These are phyloP conservation scores for Xenentodon cancila DNA, from an alignment of 2,797 vertebrate species.

Conservation along the genomic window DNA sequence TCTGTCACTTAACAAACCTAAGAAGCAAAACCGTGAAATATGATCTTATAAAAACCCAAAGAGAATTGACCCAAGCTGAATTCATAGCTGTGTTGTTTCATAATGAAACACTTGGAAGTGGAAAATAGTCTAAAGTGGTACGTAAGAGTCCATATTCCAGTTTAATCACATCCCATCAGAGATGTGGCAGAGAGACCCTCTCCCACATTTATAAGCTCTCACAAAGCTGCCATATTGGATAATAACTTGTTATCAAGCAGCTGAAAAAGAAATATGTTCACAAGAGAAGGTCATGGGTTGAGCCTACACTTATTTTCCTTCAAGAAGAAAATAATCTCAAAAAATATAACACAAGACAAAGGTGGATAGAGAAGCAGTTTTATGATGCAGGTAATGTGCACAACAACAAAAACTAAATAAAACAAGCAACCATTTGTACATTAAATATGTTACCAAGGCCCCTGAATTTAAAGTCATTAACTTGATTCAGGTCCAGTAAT, in stretches of 20 bases:
- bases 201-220: constrained; percentile 59
- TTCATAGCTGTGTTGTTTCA: constrained; percentile 43
- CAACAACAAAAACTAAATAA: constrained; percentile 17
- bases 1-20: constrained; percentile 14
- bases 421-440: background rate
- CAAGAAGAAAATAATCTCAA: constrained; percentile 61
- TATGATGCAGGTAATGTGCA: background rate
- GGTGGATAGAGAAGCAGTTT: constrained; percentile 12
- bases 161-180: constrained; percentile 64
- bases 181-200: constrained; percentile 14
- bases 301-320: constrained; percentile 69
- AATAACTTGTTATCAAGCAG: constrained; percentile 81
- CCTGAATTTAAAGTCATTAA: constrained; percentile 1
- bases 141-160: constrained; percentile 60
- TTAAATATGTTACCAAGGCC: constrained; percentile 1
- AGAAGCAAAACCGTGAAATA: constrained; percentile 15
- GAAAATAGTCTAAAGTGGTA: constrained; percentile 52
- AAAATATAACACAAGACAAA: constrained; percentile 34
- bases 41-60: constrained; percentile 21
- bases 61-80: constrained; percentile 39
- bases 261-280: constrained; percentile 63
- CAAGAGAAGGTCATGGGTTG: constrained; percentile 63
- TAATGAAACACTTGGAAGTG: constrained; percentile 57
- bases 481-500: constrained; percentile 18
- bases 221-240: constrained; percentile 69